Percentiles rank a stretch among this genome's conserved stretches.
These are phyloP conservation scores for Hemicordylus capensis DNA, from an alignment of 2,113 vertebrate genomes.

Conservation along the genomic window DNA sequence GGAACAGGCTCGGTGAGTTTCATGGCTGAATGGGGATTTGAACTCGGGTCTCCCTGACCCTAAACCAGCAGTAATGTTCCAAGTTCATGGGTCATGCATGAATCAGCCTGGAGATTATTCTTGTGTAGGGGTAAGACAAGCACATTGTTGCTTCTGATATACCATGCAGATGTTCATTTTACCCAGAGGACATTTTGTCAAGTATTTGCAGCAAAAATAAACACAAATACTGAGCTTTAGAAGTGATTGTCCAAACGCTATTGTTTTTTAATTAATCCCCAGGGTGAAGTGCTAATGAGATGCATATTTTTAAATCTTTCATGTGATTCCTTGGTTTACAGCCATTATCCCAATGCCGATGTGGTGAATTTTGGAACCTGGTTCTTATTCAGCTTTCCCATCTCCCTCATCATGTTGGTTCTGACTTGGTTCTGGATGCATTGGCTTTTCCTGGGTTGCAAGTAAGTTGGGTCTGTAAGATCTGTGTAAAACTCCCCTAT, in stretches of 20 bases:
- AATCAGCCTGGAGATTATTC: no score
- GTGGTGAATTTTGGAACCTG: conserved; percentile 98
- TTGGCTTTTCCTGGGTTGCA: conserved; percentile 96
- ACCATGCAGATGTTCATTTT: neutral
- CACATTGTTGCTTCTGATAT: no score
- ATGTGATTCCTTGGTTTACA: conserved; percentile 59
- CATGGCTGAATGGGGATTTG: no score
- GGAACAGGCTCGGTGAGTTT: no score
- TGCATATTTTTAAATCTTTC: neutral
- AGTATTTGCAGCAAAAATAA: neutral
- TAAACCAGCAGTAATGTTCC: no score
- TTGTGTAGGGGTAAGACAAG: no score
- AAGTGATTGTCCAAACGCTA: neutral
- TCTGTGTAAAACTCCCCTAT: neutral
- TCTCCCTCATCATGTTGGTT: conserved; percentile 93
- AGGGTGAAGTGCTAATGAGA: neutral
- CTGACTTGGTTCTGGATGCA: conserved; percentile 98
- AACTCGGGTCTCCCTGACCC: no score
- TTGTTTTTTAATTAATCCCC: no score
- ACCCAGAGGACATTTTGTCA: neutral
- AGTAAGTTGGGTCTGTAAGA: conserved; percentile 81
- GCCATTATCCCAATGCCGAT: conserved; percentile 93
- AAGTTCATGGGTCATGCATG: no score
- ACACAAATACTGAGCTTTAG: neutral
- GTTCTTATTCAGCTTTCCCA: conserved; percentile 98